Base-by-base conservation (phyloP, 1,140 invertebrate species). In the Hyles vespertilio region DNA sequence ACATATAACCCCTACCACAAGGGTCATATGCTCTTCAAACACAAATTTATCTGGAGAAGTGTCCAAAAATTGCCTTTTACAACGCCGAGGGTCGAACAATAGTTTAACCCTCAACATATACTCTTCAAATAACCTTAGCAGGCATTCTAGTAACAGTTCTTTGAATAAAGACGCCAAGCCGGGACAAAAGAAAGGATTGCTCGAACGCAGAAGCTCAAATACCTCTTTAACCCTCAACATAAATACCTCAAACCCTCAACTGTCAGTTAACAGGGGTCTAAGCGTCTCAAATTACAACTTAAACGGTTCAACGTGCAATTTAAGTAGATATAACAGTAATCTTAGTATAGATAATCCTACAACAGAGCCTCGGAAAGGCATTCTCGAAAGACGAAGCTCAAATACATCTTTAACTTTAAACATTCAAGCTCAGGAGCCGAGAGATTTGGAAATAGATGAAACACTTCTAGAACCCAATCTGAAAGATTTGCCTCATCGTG, bases 31-130 rank as follows among this genome's bases (percentile, higher is more conserved):
- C 49, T 78, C 85, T 0, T 88, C 83, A 5, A 88, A 84, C 51
- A 73, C 79, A 0, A 88, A 82, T 61, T 40, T 88, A 5, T 74
- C 82, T 7, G 76, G 80, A 4, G 74, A 81, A 10, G 65, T 69
- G 3, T 78, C 79, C 2, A 91, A 91, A 43, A 96, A 95, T 77
- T 94, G 94, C 69, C 81, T 95, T 3, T 72, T 96, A 8, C 94
- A 97, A 83, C 91, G 95, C n/a, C 91, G 96, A 5, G 96, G 96
- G 2, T 97, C 96, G 0, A 97, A 95, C 78, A 96, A 96, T 32
- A 97, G 95, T 69, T 89, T 98, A 4, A 98, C 96, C 0, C 69
- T 92, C 32, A 92, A 92, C 63, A 88, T 92, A 33, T 78, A 89
- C 54, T 89, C 89, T 3, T 81, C 87, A 0, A 86, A 82, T 32